phyloP scores from a whole-genome alignment of 2,797 vertebrate species.

The Bradypodion pumilum region DNA sequence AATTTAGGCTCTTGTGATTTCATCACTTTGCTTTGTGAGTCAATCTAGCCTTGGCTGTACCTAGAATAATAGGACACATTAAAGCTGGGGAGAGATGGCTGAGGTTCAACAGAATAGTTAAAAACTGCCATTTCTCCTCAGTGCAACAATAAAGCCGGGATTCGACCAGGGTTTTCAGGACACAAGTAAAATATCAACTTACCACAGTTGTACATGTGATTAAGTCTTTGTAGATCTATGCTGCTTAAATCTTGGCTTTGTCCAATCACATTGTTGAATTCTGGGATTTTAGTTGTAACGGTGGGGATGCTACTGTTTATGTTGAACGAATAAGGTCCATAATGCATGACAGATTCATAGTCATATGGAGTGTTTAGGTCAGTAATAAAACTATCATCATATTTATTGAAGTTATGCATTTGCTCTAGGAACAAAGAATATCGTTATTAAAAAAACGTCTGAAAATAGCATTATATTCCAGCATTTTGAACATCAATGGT shows the following conservation, averaged over 20 bases:
- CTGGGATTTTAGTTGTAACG: constrained; percentile 86
- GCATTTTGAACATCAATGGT: too few species aligned
- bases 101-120: too few species aligned
- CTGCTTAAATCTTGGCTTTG: constrained; percentile 86
- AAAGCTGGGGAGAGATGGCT: too few species aligned
- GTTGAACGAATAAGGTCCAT: constrained; percentile 84
- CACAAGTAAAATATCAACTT: constrained; percentile 54
- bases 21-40: too few species aligned
- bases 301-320: constrained; percentile 79
- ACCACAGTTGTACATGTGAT: constrained; percentile 89
- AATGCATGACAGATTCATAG: constrained; percentile 90
- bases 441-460: constrained; percentile 4
- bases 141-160: background rate
- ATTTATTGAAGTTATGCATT: constrained; percentile 84
- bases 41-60: too few species aligned
- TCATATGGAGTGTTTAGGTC: constrained; percentile 88
- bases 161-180: background rate
- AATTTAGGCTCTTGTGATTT: too few species aligned
- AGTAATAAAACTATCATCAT: constrained; percentile 78
- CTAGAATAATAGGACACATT: too few species aligned
- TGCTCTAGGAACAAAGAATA: constrained; percentile 67
- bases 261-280: constrained; percentile 84
- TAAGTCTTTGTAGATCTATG: constrained; percentile 80
- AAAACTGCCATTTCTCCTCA: background rate
- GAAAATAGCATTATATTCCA: background rate